A percentile compares a stretch with the other conserved stretches of the same genome.
Conservation (phyloP, 2,113 vertebrate genomes). For the Leucopternis melanops region DNA sequence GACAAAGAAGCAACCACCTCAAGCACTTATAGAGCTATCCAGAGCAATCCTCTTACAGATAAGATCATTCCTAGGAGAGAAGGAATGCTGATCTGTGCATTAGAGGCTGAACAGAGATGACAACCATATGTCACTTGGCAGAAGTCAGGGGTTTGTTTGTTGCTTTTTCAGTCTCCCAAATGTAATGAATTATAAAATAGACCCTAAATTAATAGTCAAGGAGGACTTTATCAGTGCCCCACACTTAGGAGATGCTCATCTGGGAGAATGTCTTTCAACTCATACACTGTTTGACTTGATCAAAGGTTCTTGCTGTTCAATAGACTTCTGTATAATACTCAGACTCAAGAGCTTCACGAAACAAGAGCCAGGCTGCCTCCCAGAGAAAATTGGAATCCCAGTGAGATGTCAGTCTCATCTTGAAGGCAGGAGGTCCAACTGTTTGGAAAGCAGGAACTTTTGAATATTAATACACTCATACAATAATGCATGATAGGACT, state of each 20-base stretch:
- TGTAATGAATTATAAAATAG: constrained; percentile 59
- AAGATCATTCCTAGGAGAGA: neutral
- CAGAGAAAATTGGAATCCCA: neutral
- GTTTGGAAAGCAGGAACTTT: neutral
- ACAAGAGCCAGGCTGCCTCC: neutral
- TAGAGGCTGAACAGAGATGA: constrained; percentile 41
- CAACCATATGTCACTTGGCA: constrained; percentile 54
- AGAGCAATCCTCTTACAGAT: neutral
- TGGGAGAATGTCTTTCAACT: constrained; percentile 34
- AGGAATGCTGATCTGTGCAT: neutral
- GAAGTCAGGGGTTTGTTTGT: neutral
- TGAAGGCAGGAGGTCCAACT: constrained; percentile 13
- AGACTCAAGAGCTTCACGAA: neutral
- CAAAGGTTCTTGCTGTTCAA: constrained; percentile 42
- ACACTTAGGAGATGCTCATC: neutral
- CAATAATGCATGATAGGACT: neutral
- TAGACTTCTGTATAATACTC: neutral
- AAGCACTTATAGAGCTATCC: neutral
- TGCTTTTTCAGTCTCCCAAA: constrained; percentile 24
- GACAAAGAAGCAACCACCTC: neutral
- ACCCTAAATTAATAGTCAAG: constrained; percentile 42
- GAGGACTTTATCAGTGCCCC: constrained; percentile 15
- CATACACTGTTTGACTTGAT: constrained; percentile 19
- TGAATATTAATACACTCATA: neutral
- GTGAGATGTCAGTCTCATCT: neutral